A percentile compares a stretch with the other conserved stretches of the same genome.
Evolutionary conservation across 2,113 vertebrate species (phyloP).

Genomic region (Tilapia sparmanii): DNA sequence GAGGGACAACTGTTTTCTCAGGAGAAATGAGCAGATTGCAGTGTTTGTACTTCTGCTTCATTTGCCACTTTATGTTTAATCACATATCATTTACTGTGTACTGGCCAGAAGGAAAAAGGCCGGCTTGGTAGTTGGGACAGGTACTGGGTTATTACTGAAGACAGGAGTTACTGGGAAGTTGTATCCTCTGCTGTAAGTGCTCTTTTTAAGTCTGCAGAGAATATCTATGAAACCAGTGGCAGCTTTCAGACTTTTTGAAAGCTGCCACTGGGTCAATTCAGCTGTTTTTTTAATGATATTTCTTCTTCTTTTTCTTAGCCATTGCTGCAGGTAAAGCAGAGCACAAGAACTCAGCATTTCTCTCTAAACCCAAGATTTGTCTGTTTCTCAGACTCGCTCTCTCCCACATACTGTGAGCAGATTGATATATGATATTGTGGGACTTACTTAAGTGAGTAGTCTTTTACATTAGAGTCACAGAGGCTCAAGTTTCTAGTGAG

Average conservation of each 20-base stretch:
- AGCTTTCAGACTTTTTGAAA: not conserved
- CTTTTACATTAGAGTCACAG: not conserved
- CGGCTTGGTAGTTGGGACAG: not conserved
- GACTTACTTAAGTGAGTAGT: not conserved
- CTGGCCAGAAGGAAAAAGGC: not conserved
- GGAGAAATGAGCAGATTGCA: conserved; percentile 44
- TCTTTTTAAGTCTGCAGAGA: not conserved
- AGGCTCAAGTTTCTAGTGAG: not conserved
- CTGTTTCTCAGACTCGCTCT: not conserved
- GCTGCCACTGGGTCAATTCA: not conserved
- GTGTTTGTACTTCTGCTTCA: conserved; percentile 69
- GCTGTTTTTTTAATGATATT: not conserved
- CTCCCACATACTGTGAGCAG: not conserved
- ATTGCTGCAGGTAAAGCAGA: not conserved
- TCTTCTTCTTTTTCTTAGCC: not conserved
- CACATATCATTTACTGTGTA: conserved; percentile 34
- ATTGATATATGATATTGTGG: not conserved
- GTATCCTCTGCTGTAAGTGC: not conserved
- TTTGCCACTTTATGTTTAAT: conserved; percentile 59
- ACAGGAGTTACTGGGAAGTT: not conserved
- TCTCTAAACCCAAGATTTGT: not conserved
- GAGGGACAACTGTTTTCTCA: not conserved
- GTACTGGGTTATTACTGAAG: conserved; percentile 8
- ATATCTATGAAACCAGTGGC: not conserved
- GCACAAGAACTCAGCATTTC: not conserved